Percentiles rank a stretch among this genome's conserved stretches.
Conservation (phyloP, 2,888 invertebrate genomes). For the Mimachlamys varia region DNA sequence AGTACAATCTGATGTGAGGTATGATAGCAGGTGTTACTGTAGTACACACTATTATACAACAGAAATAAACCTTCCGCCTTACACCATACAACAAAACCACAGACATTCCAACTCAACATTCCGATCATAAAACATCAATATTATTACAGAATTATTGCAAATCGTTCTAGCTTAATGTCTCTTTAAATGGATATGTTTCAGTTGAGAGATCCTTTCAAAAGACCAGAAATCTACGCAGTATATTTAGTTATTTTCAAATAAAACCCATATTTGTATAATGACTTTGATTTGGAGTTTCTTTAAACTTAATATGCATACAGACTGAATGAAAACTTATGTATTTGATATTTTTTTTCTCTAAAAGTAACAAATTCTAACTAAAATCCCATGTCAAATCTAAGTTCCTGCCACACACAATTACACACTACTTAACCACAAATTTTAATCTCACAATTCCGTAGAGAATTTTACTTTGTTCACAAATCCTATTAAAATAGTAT, state of each 20-base stretch:
- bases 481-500: neutral
- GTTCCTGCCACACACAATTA: neutral
- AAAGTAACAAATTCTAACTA: neutral
- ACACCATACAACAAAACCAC: neutral
- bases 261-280: neutral
- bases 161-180: neutral
- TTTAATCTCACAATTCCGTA: neutral
- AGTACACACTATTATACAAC: neutral
- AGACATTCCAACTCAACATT: neutral
- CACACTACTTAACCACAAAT: neutral
- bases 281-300: too few relatives aligned
- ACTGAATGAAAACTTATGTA: too few relatives aligned
- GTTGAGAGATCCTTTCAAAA: neutral
- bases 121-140: neutral
- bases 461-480: neutral
- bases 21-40: neutral
- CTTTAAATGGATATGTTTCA: neutral
- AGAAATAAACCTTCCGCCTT: neutral
- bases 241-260: neutral
- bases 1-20: neutral
- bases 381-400: neutral
- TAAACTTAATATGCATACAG: too few relatives aligned
- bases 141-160: neutral
- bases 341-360: too few relatives aligned
- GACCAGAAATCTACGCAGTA: neutral